Evolutionary conservation across 2,888 invertebrate genomes (phyloP).

Genomic region (Andrena praecox): DNA sequence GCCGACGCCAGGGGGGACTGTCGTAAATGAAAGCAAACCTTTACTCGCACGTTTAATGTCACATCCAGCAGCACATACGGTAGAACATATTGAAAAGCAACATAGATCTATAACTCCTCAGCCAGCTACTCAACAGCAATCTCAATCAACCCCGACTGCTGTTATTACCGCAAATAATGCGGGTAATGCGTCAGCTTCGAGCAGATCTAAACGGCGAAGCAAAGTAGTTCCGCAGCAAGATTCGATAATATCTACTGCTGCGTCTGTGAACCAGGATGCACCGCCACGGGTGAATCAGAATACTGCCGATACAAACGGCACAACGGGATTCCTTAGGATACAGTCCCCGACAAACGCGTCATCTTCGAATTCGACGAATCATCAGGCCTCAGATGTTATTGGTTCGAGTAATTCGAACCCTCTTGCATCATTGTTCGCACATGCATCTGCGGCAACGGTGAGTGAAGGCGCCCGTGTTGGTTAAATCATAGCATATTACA

Average conservation of each 20-base stretch:
- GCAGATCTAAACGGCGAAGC: conserved; percentile 75
- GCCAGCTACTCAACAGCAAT: conserved; percentile 70
- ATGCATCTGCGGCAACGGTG: conserved; percentile 64
- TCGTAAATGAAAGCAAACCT: conserved; percentile 87
- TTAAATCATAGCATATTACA: background rate
- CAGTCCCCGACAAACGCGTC: conserved; percentile 77
- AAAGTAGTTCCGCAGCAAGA: conserved; percentile 68
- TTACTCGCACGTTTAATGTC: conserved; percentile 93
- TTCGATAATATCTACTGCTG: conserved; percentile 67
- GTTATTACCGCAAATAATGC: conserved; percentile 63
- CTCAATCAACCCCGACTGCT: conserved; percentile 60
- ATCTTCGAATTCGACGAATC: conserved; percentile 68
- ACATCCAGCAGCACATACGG: conserved; percentile 91
- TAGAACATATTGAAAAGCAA: conserved; percentile 95
- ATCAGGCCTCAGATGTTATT: conserved; percentile 69
- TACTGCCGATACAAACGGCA: conserved; percentile 74
- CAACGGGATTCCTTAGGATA: conserved; percentile 83
- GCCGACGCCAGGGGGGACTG: conserved; percentile 79
- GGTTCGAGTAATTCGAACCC: conserved; percentile 73
- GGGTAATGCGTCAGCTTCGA: conserved; percentile 58
- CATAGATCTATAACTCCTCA: conserved; percentile 92
- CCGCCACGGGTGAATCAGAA: conserved; percentile 66
- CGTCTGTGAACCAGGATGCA: conserved; percentile 71
- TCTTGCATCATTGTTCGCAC: conserved; percentile 77
- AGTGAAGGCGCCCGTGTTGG: conserved; percentile 37